Base-by-base conservation (phyloP, 2,888 invertebrate species). In the Scelioninae gen. 2 region DNA sequence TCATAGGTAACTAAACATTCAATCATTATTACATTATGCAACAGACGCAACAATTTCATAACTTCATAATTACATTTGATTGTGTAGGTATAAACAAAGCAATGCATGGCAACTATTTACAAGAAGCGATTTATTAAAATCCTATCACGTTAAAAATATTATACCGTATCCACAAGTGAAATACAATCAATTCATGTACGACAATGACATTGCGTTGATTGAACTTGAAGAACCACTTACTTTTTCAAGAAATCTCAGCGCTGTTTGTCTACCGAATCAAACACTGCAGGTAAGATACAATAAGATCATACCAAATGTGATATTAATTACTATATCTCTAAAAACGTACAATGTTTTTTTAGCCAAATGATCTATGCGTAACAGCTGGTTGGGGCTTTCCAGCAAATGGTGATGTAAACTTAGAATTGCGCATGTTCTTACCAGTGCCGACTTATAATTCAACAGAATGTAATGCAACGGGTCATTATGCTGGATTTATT, bases 301-400 rank as follows among this genome's bases (percentile, higher is more conserved):
- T 33, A 58, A 15, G 5, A 19, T 18, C 2, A 43, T 19, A 43
- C 19, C 19, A 22, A 22, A n/a, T n/a, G n/a, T n/a, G n/a, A n/a
- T n/a, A n/a, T 22, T 22, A 31, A 31, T 31, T 33, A 50, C 18
- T 7, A 19, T 4, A 16, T 16, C 10, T 33, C 18, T 16, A 31
- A 1, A 37, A 33, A 31, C 11, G 7, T 13, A 28, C 10, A 33
- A n/a, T n/a, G n/a, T n/a, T 46, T 37, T 76, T 82, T 13, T 55
- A 89, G 82, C 85, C 87, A 31, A 82, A 87, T 48, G 89, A 89
- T 77, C 78, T 88, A 11, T 91, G 91, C 79, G 88, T 90, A 0
- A 88, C 88, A 9, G 89, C 89, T 28, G 90, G 90, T 41, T 91
- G 90, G 90, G 89, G 89, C 58, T 87, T 89, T 72, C 87, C 86